Evolutionary conservation across 2,888 invertebrate genomes (phyloP).

Genomic region (Drosophila mimetica): DNA sequence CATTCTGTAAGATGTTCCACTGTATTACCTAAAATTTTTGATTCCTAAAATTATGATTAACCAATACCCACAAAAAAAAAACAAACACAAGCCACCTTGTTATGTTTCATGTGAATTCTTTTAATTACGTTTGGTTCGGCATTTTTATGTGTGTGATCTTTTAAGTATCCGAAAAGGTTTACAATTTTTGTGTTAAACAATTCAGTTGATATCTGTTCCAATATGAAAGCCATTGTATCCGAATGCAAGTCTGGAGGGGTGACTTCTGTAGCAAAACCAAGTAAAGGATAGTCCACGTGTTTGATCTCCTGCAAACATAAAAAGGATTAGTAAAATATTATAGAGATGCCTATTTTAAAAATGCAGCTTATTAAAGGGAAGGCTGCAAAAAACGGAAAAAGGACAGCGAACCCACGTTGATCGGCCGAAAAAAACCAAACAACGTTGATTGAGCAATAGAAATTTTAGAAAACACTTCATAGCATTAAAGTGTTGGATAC

Average conservation of each 20-base stretch:
- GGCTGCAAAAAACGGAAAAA: conserved; percentile 26
- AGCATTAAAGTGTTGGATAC: conserved; percentile 10
- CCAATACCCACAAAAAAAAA: too few relatives aligned
- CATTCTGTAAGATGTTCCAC: too few relatives aligned
- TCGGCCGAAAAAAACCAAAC: conserved; percentile 15
- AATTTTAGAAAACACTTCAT: conserved; percentile 18
- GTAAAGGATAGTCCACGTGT: conserved; percentile 6
- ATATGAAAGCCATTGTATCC: conserved; percentile 8
- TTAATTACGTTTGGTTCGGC: conserved; percentile 2
- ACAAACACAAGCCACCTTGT: not conserved
- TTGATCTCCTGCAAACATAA: conserved; percentile 36
- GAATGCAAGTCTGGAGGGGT: not conserved
- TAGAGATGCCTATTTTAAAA: not conserved
- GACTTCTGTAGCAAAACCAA: not conserved
- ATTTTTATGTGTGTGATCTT: not conserved
- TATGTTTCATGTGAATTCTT: conserved; percentile 1
- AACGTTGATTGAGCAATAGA: conserved; percentile 23
- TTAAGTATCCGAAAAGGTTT: too few relatives aligned
- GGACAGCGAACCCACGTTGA: conserved; percentile 15
- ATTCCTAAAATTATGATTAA: too few relatives aligned
- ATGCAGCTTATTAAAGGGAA: conserved; percentile 12
- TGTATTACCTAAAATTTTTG: too few relatives aligned
- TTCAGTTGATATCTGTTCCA: not conserved
- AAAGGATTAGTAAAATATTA: conserved; percentile 18
- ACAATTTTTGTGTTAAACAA: conserved; percentile 1